phyloP scores from a whole-genome alignment of 2,113 vertebrate genomes.

The Odobenus rosmarus region DNA sequence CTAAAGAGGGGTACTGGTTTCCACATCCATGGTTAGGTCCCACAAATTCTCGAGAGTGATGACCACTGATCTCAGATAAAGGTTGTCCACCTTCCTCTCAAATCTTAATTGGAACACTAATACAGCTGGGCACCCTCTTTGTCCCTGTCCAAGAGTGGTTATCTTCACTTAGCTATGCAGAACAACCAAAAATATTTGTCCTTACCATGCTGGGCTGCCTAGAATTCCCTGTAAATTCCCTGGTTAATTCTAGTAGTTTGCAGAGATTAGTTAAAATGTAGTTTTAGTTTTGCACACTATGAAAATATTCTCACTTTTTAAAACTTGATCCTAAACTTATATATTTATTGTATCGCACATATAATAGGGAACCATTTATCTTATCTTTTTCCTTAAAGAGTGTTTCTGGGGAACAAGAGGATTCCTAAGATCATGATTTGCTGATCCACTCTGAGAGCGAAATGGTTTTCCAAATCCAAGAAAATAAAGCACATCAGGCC shows the following conservation, averaged over 20 bases:
- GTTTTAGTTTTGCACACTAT: background rate
- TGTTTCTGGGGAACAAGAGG: background rate
- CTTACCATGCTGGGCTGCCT: background rate
- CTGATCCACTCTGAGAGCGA: background rate
- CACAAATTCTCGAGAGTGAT: background rate
- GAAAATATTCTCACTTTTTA: background rate
- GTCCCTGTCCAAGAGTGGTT: background rate
- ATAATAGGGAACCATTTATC: background rate
- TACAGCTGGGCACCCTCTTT: background rate
- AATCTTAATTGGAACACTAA: background rate
- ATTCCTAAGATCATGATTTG: background rate
- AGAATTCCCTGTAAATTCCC: background rate
- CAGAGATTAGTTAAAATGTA: background rate
- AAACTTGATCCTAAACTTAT: background rate
- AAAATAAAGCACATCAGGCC: background rate
- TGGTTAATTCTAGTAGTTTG: background rate
- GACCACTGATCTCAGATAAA: background rate
- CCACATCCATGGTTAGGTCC: background rate
- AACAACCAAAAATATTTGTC: background rate
- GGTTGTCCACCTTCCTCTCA: background rate
- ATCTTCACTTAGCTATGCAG: background rate
- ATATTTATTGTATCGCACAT: background rate
- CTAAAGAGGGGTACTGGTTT: background rate
- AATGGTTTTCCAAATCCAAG: background rate
- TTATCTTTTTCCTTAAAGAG: constrained; percentile 47